These are phyloP conservation scores for Contarinia nasturtii DNA, from an alignment of 1,140 invertebrate genomes.

Conservation along the genomic window DNA sequence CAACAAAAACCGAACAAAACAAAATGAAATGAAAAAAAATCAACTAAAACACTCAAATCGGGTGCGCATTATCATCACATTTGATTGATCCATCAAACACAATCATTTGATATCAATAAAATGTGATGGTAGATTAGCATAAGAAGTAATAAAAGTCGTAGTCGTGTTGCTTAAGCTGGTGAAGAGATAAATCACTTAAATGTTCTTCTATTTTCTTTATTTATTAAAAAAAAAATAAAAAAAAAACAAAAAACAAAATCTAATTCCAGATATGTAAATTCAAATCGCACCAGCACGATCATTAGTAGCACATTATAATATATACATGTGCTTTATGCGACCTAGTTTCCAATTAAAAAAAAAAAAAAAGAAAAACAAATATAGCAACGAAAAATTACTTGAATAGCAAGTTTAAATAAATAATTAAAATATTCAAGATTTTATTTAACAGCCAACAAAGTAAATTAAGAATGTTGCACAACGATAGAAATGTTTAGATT, in stretches of 20 bases:
- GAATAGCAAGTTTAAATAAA: too few relatives aligned
- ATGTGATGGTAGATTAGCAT: not conserved
- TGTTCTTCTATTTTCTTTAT: not conserved
- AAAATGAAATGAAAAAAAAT: not conserved
- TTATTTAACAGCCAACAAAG: too few relatives aligned
- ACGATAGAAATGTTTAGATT: too few relatives aligned
- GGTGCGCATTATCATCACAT: too few relatives aligned
- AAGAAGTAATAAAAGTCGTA: not conserved
- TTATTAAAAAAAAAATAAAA: not conserved
- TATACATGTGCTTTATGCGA: not conserved
- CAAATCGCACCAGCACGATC: not conserved
- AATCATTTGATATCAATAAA: too few relatives aligned
- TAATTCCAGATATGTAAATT: not conserved
- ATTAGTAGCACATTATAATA: not conserved
- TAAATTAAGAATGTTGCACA: too few relatives aligned
- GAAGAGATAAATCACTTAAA: not conserved
- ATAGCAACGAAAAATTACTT: not conserved
- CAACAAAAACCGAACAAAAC: too few relatives aligned
- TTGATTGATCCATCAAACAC: too few relatives aligned
- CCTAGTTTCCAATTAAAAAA: not conserved
- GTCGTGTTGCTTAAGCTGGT: not conserved
- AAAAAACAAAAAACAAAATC: not conserved
- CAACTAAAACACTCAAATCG: not conserved
- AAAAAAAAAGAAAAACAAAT: not conserved
- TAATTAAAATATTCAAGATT: too few relatives aligned